phyloP scores from a whole-genome alignment of 2,113 vertebrate genomes.

The Camelus bactrianus region DNA sequence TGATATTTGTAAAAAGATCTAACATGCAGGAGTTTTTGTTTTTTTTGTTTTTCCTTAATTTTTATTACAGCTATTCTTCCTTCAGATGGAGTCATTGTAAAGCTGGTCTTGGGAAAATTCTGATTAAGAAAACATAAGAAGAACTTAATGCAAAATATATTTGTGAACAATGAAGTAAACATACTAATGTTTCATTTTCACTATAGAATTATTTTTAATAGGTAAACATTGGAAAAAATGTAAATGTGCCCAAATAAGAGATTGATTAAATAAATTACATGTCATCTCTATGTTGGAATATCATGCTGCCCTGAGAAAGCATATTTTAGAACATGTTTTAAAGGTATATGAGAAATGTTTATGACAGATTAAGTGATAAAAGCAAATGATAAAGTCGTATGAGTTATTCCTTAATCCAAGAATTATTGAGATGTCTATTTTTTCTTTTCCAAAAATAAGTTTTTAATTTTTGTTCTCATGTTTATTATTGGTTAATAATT shows the following conservation, averaged over 20 bases:
- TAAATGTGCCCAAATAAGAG: background rate
- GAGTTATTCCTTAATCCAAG: background rate
- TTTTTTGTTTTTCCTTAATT: background rate
- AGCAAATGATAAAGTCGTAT: background rate
- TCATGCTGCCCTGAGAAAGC: background rate
- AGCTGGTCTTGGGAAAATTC: background rate
- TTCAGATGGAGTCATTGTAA: background rate
- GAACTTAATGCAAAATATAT: background rate
- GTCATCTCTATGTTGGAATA: background rate
- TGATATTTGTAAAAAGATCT: conserved; percentile 14
- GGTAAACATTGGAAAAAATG: conserved; percentile 13
- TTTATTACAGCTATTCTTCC: background rate
- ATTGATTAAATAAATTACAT: background rate
- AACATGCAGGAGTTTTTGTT: background rate
- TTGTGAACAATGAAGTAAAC: conserved; percentile 45
- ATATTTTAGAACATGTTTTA: background rate
- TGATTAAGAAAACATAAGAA: conserved; percentile 12
- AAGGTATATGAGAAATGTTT: background rate
- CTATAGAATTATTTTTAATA: conserved; percentile 1
- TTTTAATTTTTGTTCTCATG: background rate
- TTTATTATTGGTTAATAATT: conserved; percentile 30
- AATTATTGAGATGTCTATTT: background rate
- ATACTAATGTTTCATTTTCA: background rate
- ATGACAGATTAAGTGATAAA: background rate
- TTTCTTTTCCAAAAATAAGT: conserved; percentile 27